Evolutionary conservation across 1,140 invertebrate genomes (phyloP).

Genomic region (Trichonephila clavipes): DNA sequence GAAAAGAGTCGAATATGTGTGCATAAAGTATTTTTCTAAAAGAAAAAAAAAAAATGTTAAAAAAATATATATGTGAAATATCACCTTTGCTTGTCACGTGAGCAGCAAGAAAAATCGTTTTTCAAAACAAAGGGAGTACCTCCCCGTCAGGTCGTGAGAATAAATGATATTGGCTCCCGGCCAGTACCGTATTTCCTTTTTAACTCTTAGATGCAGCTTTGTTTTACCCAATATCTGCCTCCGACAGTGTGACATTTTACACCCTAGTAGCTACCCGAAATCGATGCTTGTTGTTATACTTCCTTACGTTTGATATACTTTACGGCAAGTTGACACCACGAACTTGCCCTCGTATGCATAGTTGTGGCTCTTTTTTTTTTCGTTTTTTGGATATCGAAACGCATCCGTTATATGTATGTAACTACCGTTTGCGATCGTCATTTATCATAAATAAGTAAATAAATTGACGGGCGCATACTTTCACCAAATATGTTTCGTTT

Average conservation of each 20-base stretch:
- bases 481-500: not conserved
- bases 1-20: not conserved
- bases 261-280: slow-evolving; percentile 46
- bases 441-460: slow-evolving; percentile 13
- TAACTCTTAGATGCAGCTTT: slow-evolving; percentile 53
- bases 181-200: slow-evolving; percentile 51
- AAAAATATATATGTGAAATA: slow-evolving; percentile 51
- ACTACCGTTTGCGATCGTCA: not conserved
- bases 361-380: not conserved
- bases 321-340: slow-evolving; percentile 33
- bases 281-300: slow-evolving; percentile 50
- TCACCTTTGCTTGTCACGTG: slow-evolving; percentile 59
- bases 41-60: slow-evolving; percentile 7
- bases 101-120: slow-evolving; percentile 68
- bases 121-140: slow-evolving; percentile 58
- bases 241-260: slow-evolving; percentile 68
- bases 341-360: not conserved
- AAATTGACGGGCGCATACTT: not conserved
- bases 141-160: slow-evolving; percentile 50
- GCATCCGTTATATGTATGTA: not conserved
- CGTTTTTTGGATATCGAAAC: not conserved
- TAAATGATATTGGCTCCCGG: slow-evolving; percentile 65
- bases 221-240: slow-evolving; percentile 64
- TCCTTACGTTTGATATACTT: slow-evolving; percentile 31
- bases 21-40: not conserved